These are phyloP conservation scores for Siphamia tubifer DNA, from an alignment of 2,113 vertebrate genomes.

Conservation along the genomic window DNA sequence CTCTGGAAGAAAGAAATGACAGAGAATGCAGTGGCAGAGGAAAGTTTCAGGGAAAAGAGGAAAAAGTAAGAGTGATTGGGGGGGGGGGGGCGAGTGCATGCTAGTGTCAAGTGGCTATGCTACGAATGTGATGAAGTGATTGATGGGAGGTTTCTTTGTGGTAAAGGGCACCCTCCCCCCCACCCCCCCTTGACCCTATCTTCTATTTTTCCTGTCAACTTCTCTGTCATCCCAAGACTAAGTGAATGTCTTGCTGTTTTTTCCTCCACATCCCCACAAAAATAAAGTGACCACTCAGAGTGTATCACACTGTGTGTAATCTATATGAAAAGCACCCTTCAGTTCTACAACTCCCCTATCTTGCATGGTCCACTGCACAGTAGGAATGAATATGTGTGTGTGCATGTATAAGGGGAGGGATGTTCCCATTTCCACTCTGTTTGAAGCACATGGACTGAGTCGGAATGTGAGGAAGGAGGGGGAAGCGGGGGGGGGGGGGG, in stretches of 20 bases:
- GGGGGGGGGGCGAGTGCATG: conserved; percentile 42
- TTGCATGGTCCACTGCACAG: conserved; percentile 49
- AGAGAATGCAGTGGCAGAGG: conserved; percentile 3
- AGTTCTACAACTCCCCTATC: conserved; percentile 10
- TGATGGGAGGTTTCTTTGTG: conserved; percentile 48
- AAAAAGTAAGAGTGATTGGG: conserved; percentile 10
- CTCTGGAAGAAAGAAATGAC: conserved; percentile 25
- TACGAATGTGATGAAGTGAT: conserved; percentile 60
- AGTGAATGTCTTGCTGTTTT: neutral
- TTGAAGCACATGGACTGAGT: conserved; percentile 70
- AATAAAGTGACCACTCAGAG: neutral
- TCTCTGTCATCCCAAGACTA: neutral
- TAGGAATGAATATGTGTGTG: conserved; percentile 65
- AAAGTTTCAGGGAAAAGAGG: neutral
- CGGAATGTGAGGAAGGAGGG: conserved; percentile 41
- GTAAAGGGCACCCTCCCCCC: neutral
- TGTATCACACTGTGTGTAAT: neutral
- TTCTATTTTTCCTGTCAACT: neutral
- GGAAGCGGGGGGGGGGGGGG: neutral
- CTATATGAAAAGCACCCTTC: conserved; percentile 2
- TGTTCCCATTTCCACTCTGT: conserved; percentile 70
- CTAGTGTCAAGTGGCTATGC: conserved; percentile 52
- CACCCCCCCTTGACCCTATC: neutral
- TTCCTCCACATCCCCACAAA: neutral
- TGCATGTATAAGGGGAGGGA: conserved; percentile 51